These are phyloP conservation scores for Linurgus olivaceus DNA, from an alignment of 2,797 vertebrate species.

Conservation along the genomic window DNA sequence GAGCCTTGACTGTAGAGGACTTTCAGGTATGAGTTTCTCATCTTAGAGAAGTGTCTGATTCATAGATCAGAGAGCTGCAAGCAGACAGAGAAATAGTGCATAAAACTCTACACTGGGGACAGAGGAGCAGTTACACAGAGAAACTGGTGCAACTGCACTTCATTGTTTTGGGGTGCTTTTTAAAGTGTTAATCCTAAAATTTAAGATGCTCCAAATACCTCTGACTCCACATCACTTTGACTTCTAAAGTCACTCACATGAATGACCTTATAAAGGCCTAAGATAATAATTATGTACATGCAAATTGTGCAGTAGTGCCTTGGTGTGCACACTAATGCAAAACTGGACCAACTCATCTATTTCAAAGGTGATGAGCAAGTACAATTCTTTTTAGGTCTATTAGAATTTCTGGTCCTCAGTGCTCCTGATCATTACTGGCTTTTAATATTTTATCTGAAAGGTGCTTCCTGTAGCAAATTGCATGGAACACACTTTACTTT, in stretches of 20 bases:
- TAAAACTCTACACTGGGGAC: not conserved
- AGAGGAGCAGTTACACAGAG: not conserved
- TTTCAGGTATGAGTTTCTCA: not conserved
- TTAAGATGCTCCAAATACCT: not conserved
- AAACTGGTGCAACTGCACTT: not conserved
- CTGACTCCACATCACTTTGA: not conserved
- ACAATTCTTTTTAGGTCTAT: not conserved
- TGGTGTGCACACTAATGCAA: not conserved
- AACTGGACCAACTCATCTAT: not conserved
- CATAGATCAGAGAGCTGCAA: not conserved
- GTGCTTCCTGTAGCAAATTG: not conserved
- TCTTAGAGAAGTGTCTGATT: not conserved
- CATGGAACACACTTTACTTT: not conserved
- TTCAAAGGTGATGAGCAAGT: not conserved
- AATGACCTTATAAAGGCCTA: not conserved
- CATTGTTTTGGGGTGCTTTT: not conserved
- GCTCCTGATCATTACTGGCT: not conserved
- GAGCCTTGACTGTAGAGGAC: not conserved
- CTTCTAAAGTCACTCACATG: not conserved
- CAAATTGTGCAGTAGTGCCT: not conserved
- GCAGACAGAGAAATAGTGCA: not conserved
- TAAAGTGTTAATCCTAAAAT: not conserved
- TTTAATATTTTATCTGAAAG: conserved; percentile 25
- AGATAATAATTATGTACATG: not conserved
- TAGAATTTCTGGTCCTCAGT: not conserved